Percentiles rank a stretch among this genome's conserved stretches.
Conservation (phyloP, 92 coral and sea anemone genomes). For the Siderastrea siderea region DNA sequence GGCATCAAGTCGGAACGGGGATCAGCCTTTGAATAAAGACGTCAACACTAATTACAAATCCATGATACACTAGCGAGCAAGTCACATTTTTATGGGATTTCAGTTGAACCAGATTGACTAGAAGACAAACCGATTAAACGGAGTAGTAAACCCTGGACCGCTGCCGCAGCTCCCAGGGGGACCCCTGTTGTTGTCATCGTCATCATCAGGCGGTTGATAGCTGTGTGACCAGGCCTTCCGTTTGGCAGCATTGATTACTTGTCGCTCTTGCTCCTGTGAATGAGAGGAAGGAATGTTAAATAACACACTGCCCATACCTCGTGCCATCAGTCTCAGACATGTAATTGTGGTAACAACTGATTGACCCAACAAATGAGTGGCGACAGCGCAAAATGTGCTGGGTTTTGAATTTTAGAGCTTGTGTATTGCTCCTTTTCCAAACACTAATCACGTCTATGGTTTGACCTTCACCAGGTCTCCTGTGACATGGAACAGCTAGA, state of each 20-base stretch:
- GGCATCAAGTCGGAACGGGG: too few relatives aligned
- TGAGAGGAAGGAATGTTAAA: not conserved
- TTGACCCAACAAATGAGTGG: too few relatives aligned
- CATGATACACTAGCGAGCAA: not conserved
- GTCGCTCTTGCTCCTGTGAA: conserved; percentile 64
- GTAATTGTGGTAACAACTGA: too few relatives aligned
- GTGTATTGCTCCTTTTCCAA: too few relatives aligned
- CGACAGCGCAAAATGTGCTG: too few relatives aligned
- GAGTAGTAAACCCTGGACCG: conserved; percentile 86
- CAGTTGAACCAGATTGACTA: conserved; percentile 27
- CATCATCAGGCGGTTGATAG: conserved; percentile 65
- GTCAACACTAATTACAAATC: not conserved
- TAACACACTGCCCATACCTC: not conserved
- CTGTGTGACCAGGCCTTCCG: conserved; percentile 39
- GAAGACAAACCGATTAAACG: conserved; percentile 93
- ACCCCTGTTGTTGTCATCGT: conserved; percentile 78
- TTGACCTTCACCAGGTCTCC: too few relatives aligned
- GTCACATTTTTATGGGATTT: not conserved
- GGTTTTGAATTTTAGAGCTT: too few relatives aligned
- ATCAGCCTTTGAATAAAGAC: too few relatives aligned
- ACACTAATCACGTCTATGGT: too few relatives aligned
- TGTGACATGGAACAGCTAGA: too few relatives aligned
- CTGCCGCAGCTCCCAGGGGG: conserved; percentile 94
- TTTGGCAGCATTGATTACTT: conserved; percentile 8
- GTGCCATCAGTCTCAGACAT: too few relatives aligned